Conservation (phyloP, 2,888 invertebrate species). For the Molanna angustata region DNA sequence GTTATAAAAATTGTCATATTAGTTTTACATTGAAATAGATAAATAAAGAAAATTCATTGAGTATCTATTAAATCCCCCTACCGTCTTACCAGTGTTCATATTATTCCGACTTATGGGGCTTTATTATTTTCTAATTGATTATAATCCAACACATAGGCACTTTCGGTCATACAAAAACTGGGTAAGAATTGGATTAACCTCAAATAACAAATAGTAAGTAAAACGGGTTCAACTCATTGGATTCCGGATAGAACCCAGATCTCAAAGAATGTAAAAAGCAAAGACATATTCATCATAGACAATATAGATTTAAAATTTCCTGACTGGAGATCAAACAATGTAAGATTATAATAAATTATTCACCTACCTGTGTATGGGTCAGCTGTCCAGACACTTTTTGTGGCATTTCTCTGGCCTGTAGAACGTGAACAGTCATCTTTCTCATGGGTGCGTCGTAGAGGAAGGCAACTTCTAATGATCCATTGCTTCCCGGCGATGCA, state of each 20-base stretch:
- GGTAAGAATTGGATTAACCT: no score
- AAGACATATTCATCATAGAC: slow-evolving; percentile 4
- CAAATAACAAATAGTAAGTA: not conserved
- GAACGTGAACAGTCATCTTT: slow-evolving; percentile 88
- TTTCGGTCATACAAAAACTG: no score
- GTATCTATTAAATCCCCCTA: no score
- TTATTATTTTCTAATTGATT: no score
- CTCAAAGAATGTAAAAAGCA: not conserved
- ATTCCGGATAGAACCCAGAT: not conserved
- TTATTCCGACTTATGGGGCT: no score
- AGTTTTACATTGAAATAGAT: no score
- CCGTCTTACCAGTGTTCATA: no score
- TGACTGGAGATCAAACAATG: no score
- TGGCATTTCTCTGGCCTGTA: slow-evolving; percentile 82
- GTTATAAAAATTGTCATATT: no score
- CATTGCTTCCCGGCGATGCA: slow-evolving; percentile 53
- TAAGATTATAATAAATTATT: not conserved
- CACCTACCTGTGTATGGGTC: slow-evolving; percentile 63
- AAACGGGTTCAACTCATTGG: not conserved
- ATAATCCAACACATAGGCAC: no score
- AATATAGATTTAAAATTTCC: not conserved
- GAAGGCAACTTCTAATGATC: slow-evolving; percentile 83
- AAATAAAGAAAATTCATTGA: no score
- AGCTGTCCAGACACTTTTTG: slow-evolving; percentile 65
- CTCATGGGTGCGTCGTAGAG: slow-evolving; percentile 87